phyloP scores from a whole-genome alignment of 1,140 invertebrate genomes.

The Anastrepha ludens region DNA sequence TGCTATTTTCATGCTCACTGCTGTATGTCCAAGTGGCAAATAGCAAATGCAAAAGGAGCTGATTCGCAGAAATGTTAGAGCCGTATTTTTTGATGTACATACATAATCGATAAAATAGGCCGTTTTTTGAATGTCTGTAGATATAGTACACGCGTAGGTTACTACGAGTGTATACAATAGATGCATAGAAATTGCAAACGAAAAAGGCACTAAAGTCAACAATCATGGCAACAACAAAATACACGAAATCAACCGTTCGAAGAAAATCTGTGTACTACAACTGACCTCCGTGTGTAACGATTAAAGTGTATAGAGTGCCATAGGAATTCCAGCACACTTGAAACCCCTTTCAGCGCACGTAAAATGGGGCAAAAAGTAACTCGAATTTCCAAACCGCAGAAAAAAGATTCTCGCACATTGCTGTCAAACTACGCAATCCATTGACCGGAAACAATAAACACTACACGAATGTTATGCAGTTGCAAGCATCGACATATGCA shows the following conservation, averaged over 20 bases:
- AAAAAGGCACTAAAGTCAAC: not conserved
- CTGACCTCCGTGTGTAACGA: not conserved
- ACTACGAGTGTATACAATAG: not conserved
- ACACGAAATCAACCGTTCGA: not conserved
- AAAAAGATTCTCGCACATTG: not conserved
- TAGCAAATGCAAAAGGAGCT: not conserved
- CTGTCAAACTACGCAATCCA: constrained; percentile 31
- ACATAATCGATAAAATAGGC: not conserved
- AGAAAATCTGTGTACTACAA: not conserved
- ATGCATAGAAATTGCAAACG: not conserved
- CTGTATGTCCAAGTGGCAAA: no score
- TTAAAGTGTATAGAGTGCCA: not conserved
- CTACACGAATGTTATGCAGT: constrained; percentile 29
- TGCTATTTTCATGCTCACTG: no score
- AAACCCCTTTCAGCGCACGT: not conserved
- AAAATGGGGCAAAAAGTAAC: constrained; percentile 10
- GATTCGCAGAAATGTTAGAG: not conserved
- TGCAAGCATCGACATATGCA: not conserved
- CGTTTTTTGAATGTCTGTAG: not conserved
- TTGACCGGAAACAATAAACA: constrained; percentile 52
- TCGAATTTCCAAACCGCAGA: not conserved
- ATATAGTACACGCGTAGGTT: not conserved
- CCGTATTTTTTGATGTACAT: not conserved
- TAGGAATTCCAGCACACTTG: not conserved
- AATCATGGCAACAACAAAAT: not conserved